phyloP scores from a whole-genome alignment of 1,140 invertebrate genomes.

The Elysia chlorotica region DNA sequence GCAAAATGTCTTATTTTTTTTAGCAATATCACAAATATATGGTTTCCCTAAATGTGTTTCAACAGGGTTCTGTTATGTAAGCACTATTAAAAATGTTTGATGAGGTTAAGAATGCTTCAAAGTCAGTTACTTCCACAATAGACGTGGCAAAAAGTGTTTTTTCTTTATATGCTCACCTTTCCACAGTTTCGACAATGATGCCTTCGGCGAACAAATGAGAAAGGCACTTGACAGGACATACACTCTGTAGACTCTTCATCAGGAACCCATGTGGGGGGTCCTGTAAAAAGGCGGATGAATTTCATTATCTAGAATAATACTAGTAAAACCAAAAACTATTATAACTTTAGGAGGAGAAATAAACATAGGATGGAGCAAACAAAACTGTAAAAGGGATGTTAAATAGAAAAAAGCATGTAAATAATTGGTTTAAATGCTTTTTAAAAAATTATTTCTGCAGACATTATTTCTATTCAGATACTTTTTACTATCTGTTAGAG shows the following conservation, averaged over 20 bases:
- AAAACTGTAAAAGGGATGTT: no score
- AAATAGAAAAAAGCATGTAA: no score
- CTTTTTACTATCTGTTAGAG: no score
- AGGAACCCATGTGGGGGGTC: conserved; percentile 85
- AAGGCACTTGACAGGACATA: conserved; percentile 87
- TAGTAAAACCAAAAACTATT: background rate
- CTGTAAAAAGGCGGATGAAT: conserved; percentile 36
- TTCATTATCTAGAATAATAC: background rate
- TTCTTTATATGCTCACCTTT: conserved; percentile 63
- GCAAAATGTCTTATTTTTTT: background rate
- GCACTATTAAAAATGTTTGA: no score
- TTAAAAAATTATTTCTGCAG: background rate
- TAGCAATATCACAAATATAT: background rate
- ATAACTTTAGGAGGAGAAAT: background rate
- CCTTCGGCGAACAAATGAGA: conserved; percentile 90
- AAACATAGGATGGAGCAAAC: background rate
- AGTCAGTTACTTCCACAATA: no score
- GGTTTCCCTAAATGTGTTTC: no score
- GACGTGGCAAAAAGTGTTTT: background rate
- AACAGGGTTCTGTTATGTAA: no score
- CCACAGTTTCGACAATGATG: conserved; percentile 96
- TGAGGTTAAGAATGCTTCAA: no score
- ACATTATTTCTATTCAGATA: no score
- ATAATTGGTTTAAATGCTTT: background rate
- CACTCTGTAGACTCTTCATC: conserved; percentile 83